A percentile compares a stretch with the other conserved stretches of the same genome.
Evolutionary conservation across 1,140 invertebrate species (phyloP).

Genomic region (Ectropis grisescens): DNA sequence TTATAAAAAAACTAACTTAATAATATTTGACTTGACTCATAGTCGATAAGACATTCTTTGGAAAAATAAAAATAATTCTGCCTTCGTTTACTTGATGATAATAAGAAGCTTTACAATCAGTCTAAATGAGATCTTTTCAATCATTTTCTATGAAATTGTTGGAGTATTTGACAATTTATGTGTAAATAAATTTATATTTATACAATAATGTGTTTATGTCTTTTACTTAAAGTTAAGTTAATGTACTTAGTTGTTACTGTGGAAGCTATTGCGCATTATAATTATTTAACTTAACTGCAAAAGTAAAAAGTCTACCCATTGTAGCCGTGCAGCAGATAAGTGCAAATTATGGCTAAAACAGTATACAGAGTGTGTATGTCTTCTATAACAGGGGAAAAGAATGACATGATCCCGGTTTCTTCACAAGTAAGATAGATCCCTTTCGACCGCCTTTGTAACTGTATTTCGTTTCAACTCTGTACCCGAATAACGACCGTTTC

Average conservation of each 20-base stretch:
- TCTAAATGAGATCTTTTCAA: constrained; percentile 3
- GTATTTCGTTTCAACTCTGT: background rate
- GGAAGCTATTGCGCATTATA: constrained; percentile 8
- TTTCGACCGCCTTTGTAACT: too few species aligned
- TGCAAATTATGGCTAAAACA: constrained; percentile 10
- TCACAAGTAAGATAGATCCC: constrained; percentile 1
- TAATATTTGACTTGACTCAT: constrained; percentile 1
- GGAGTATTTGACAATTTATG: constrained; percentile 2
- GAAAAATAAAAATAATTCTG: background rate
- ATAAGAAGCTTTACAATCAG: constrained; percentile 2
- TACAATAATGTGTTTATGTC: too few species aligned
- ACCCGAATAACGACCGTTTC: constrained; percentile 6
- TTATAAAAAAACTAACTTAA: constrained; percentile 1
- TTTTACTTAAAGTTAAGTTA: constrained; percentile 5
- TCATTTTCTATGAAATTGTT: constrained; percentile 1
- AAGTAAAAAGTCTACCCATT: constrained; percentile 9
- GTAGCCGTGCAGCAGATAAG: constrained; percentile 10
- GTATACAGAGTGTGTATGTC: too few species aligned
- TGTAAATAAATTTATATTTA: too few species aligned
- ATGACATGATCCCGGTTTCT: constrained; percentile 10
- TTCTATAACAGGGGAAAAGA: constrained; percentile 13
- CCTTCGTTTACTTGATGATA: constrained; percentile 2
- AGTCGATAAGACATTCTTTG: background rate
- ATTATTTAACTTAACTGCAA: constrained; percentile 11
- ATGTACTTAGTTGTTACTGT: constrained; percentile 7